Evolutionary conservation across 2,797 vertebrate species (phyloP), one percentile per base, ranked within the genome.

Genomic region (Poeciliopsis presidionis): DNA sequence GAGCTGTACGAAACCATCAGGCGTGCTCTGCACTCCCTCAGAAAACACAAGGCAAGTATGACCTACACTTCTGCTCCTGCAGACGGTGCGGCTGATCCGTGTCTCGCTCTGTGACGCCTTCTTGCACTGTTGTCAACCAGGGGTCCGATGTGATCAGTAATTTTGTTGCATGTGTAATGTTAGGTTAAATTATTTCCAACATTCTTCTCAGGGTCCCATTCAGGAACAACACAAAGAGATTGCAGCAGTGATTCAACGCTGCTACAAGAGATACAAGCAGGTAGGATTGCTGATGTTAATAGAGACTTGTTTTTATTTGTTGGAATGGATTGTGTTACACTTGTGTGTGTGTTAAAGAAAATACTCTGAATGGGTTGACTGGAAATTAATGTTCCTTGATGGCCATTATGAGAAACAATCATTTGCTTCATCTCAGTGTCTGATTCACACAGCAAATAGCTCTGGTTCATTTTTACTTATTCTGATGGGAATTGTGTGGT

Each of bases 241-340:
- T 41, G 97, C 97, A 0, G 97, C 98, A 84, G 97, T 99, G 90
- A 98, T 99, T 93, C 98, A 99, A 91, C 97, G 97, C 88, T 99
- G 98, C 93, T 99, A 99, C 95, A 97, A 98, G 90, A 98, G 97
- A 95, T 99, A 99, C 91, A 99, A 98, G 92, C 98, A 99, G 98
- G 98, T 99, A 96, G 95, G 91, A 59, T 51, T 11, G 25, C 30
- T 36, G 25, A 28, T 46, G 28, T 71, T 28, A 28, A 46, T 45
- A 71, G 13, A 71, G 67, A 70, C 25, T 14, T 70, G 13, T 6
- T 13, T 51, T 51, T 7, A 22, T 9, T 53, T 45, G 14, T 14
- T 46, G n/a, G 6, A 28, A 45, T 45, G 14, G 41, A 28, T 28
- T 28, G 41, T 4, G 7, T 67, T 69, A 13, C 22, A 43, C 22